Base-by-base conservation (phyloP, 1,140 invertebrate genomes). In the silkworm (Bombyx mori) region DNA sequence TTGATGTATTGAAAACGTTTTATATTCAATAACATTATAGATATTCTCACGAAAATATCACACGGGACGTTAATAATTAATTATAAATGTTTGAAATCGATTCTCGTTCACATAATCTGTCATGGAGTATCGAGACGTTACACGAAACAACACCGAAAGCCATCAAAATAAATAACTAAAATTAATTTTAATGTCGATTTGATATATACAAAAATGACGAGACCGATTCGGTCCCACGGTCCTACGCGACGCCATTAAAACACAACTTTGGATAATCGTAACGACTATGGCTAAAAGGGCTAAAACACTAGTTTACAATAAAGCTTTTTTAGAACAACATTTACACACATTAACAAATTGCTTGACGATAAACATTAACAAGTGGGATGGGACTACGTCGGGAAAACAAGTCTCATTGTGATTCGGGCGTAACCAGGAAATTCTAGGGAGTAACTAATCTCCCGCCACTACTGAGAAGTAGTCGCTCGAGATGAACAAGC, bases 271-370 rank as follows among this genome's bases (percentile, higher is more conserved):
- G 80, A 82, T 79, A 66, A 75, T 78, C 73, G 72, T 73, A 79
- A 76, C 75, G 61, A 75, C 68, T 35, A 82, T 75, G 67, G 64
- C 63, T 66, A 66, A 73, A 77, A 79, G 62, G 66, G 63, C 70
- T 82, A 78, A 18, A 18, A 75, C 60, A 77, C 79, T 82, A 82
- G 73, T 78, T 79, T 81, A 82, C 69, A 80, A 82, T 86, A 86
- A 86, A 86, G 82, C 82, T 84, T 86, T 18, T 75, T 75, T 72
- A 79, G 73, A 83, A 80, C 77, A 82, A 82, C 78, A 78, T 80
- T 77, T 78, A 79, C 72, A 82, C 72, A 74, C 64, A 76, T 67
- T 76, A 82, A 80, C 75, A 76, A 60, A 73, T 72, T 65, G 71
- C 64, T 54, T 54, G 12, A 18, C 12, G 12, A 44, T 54, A 44